Base-by-base conservation (phyloP, 2,797 vertebrate genomes). In the Ataeniobius toweri region DNA sequence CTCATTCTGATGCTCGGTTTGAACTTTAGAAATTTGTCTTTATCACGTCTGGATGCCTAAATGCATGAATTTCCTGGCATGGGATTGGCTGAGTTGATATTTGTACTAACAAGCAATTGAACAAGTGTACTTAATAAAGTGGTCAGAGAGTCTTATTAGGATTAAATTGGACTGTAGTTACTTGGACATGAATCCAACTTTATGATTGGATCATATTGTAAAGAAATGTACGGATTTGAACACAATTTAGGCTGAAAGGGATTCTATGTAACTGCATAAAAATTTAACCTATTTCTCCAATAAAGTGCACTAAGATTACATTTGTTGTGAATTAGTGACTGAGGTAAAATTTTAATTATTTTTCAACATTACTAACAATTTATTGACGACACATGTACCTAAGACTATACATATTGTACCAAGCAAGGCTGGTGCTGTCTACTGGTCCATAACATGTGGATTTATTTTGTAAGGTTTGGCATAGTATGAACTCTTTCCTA, bases 401-500 rank as follows among this genome's bases (percentile, higher is more conserved):
- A 77, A 83, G 71, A 75, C 83, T 73, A 55, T 74, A 71, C 77
- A 70, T 88, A 73, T 70, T 80, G 88, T 84, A 89, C 91, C 91
- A 93, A 94, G 83, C 89, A 79, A 85, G 81, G 89, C 83, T 85
- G 88, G 88, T 81, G 84, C 71, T 88, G 91, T 86, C 92, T 91
- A 92, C 93, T 87, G 85, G 83, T 83, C 87, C 87, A 90, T 93
- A 93, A 93, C 94, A 80, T 84, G 84, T 79, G 80, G 88, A 85
- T 95, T 94, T 94, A 93, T 95, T 94, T 95, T 93, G 82, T 78
- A 92, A 87, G 85, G 89, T 92, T 75, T 90, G 90, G 88, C 85
- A 87, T 83, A 83, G 86, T 86, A 87, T 83, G 78, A 85, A 79
- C 86, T 67, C 80, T 93, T 90, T 94, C 90, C 80, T 83, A 91